Evolutionary conservation across 2,797 vertebrate genomes (phyloP), one percentile per base, ranked within the genome.

Genomic region (Acestrorhynchus altus): DNA sequence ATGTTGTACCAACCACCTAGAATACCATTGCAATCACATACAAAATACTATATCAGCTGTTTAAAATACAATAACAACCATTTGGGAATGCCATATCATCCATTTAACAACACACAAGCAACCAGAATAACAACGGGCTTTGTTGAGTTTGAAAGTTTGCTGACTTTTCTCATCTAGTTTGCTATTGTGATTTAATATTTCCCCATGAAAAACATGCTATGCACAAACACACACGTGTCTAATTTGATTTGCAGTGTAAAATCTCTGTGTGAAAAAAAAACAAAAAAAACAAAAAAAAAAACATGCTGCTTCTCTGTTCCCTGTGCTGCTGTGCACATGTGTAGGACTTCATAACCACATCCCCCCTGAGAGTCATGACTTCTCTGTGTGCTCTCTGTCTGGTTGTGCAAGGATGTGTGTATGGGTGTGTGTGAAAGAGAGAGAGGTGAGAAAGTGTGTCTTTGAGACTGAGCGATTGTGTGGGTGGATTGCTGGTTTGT

Each of bases 401-500:
- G 76, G 24, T 28, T 77, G 64, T 60, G 40, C 26, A 22, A 60
- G 51, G 51, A 28, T 69, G 65, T 71, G 70, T 56, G 49, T 66
- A n/a, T n/a, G n/a, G n/a, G 40, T 60, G 24, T n/a, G 54, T 7
- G 39, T 1, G 66, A 20, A 24, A 56, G 72, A 63, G 40, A n/a
- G 47, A 49, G 47, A 79, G 80, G 64, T 78, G 68, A 76, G 72
- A 70, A 70, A 74, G 80, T 52, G 54, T 61, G 76, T 84, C 78
- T 80, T 76, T 83, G 75, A 84, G 78, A 81, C 67, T 20, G 71
- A 76, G 81, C 73, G 51, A 78, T 72, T 18, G 11, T 69, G 81
- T 84, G 69, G 78, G 78, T 66, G 84, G 71, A 31, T 54, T 64
- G 20, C 68, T 76, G 81, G 69, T 72, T 82, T 78, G 81, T 84